Base-by-base conservation (phyloP, 2,888 invertebrate genomes). In the Cerastis rubricosa region DNA sequence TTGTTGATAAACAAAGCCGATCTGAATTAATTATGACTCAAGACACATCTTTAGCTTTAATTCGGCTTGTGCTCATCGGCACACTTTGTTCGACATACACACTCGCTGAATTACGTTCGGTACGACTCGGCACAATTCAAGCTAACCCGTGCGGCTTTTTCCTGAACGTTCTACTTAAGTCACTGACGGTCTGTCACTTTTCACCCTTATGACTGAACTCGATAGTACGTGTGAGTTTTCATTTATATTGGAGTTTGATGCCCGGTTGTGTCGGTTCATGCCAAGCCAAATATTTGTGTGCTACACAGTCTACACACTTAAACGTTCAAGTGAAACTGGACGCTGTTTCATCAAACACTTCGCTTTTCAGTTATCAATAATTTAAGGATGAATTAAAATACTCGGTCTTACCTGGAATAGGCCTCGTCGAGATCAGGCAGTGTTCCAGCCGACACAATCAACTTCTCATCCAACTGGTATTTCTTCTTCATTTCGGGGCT, bases 371-470 rank as follows among this genome's bases (percentile, higher is more conserved):
- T 61, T 1, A 61, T 61, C 19, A 35, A 35, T 35, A 35, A 19
- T 19, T 61, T 9, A 61, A 59, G 19, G 9, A 35, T 61, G 4
- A 19, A 35, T 61, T 35, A 11, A 35, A 61, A 35, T 19, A 61
- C 43, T 11, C 12, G 29, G 40, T 63, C 84, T 85, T 87, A 97
- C 97, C 98, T 97, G 54, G 98, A 99, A 91, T 99, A 99, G 14
- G 98, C 98, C 90, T 99, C 99, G 93, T 99, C 99, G 65, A 99
- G 94, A 92, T 99, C 98, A 0, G 98, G 98, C 87, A 99, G 94
- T 8, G 99, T 99, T 5, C 99, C 99, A 11, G 99, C 98, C 0
- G 98, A 97, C 79, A 98, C 98, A 63, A 99, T 98, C 90, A 98
- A 98, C 70, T 98, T 97, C 94, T 99, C 99, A 89, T 98, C 98